phyloP scores from a whole-genome alignment of 2,888 invertebrate species.

The Azorinus chamasolen region DNA sequence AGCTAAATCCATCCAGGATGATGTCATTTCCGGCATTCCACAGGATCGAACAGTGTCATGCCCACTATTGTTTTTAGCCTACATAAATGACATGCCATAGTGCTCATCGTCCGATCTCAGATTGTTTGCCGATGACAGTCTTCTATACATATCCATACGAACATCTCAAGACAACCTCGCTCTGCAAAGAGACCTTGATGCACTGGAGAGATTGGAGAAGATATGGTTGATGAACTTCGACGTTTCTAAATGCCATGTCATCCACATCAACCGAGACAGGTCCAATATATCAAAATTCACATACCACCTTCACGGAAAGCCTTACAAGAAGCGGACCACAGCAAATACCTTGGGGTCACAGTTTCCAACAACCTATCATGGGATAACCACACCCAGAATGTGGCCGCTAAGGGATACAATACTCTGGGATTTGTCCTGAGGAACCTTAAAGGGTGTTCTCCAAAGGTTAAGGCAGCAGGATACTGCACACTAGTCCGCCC shows the following conservation, averaged over 20 bases:
- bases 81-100: conserved; percentile 6
- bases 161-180: no score
- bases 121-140: conserved; percentile 11
- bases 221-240: conserved; percentile 22
- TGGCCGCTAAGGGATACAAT: no score
- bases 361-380: background rate
- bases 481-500: no score
- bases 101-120: conserved; percentile 2
- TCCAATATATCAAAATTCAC: no score
- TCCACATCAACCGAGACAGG: conserved; percentile 12
- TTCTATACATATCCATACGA: conserved; percentile 11
- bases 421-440: no score
- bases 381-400: no score
- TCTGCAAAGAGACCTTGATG: background rate
- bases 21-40: conserved; percentile 13
- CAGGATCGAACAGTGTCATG: conserved; percentile 31
- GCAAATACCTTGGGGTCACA: no score
- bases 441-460: no score
- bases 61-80: conserved; percentile 1
- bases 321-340: no score
- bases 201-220: background rate
- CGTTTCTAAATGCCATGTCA: conserved; percentile 15
- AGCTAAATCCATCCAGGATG: conserved; percentile 11
- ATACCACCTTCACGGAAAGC: no score
- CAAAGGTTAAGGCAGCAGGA: no score